Evolutionary conservation across 2,113 vertebrate genomes (phyloP).

Genomic region (Campylorhamphus procurvoides): DNA sequence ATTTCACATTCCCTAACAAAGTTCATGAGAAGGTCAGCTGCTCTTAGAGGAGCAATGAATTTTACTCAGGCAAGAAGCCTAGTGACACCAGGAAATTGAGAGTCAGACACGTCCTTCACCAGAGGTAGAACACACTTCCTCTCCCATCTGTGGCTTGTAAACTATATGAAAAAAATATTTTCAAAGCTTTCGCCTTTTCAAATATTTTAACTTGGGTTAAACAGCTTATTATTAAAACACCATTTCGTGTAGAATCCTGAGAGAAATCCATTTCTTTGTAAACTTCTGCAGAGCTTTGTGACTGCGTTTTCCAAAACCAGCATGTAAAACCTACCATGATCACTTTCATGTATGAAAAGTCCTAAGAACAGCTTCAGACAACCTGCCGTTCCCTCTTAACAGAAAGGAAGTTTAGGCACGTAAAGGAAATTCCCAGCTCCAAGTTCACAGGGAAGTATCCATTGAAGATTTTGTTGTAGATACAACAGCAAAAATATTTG

Average conservation of each 20-base stretch:
- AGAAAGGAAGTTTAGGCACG: neutral
- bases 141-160: neutral
- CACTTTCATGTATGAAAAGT: neutral
- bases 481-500: neutral
- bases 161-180: neutral
- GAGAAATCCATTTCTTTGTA: neutral
- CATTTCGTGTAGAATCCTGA: neutral
- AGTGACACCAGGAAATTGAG: neutral
- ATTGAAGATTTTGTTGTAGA: neutral
- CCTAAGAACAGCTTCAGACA: neutral
- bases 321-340: neutral
- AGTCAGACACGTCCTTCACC: neutral
- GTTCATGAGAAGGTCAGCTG: neutral
- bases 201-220: neutral
- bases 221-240: neutral
- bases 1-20: slow-evolving; percentile 9
- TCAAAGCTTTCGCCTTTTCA: neutral
- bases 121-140: neutral
- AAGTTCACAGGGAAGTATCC: neutral
- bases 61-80: neutral
- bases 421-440: neutral
- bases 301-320: neutral
- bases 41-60: slow-evolving; percentile 1
- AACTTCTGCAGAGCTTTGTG: neutral
- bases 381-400: neutral